A percentile compares a stretch with the other conserved stretches of the same genome.
phyloP scores from a whole-genome alignment of 2,888 invertebrate species.

The Drosophila helvetica region DNA sequence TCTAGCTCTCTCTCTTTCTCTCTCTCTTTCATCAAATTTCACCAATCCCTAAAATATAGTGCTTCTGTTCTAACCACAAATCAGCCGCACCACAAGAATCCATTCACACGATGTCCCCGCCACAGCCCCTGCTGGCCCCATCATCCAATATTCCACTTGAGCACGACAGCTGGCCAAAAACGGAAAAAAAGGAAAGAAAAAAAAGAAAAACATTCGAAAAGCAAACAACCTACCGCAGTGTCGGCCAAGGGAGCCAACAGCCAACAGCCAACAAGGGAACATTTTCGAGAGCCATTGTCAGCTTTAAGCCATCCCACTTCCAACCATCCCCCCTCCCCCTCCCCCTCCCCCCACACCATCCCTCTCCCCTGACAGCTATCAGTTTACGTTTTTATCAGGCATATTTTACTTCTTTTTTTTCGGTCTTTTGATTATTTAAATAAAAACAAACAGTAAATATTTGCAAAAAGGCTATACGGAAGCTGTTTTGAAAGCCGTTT shows the following conservation, averaged over 20 bases:
- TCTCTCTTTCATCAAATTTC: too few species aligned
- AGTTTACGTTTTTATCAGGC: slow-evolving; percentile 64
- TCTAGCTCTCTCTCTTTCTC: too few species aligned
- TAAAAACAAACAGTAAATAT: slow-evolving; percentile 74
- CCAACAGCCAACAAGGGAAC: slow-evolving; percentile 52
- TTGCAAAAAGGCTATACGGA: slow-evolving; percentile 77
- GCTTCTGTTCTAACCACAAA: slow-evolving; percentile 40
- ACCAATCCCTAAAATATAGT: slow-evolving; percentile 4
- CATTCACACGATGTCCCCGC: slow-evolving; percentile 65
- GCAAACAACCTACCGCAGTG: slow-evolving; percentile 24
- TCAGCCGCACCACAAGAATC: slow-evolving; percentile 21
- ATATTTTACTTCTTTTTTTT: slow-evolving; percentile 9
- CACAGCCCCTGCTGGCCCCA: slow-evolving; percentile 1
- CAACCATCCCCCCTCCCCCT: slow-evolving; percentile 25
- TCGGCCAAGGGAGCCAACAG: slow-evolving; percentile 52
- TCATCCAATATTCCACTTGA: slow-evolving; percentile 65
- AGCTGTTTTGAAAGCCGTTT: slow-evolving; percentile 62
- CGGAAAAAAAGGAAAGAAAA: slow-evolving; percentile 23
- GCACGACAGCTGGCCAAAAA: slow-evolving; percentile 58
- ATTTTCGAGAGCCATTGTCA: slow-evolving; percentile 66
- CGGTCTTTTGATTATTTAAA: slow-evolving; percentile 55
- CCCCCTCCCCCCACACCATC: slow-evolving; percentile 28
- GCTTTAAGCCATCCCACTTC: slow-evolving; percentile 42
- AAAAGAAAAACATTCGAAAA: not conserved
- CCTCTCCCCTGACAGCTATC: slow-evolving; percentile 60